Evolutionary conservation across 2,797 vertebrate genomes (phyloP).

Genomic region (Emys orbicularis): DNA sequence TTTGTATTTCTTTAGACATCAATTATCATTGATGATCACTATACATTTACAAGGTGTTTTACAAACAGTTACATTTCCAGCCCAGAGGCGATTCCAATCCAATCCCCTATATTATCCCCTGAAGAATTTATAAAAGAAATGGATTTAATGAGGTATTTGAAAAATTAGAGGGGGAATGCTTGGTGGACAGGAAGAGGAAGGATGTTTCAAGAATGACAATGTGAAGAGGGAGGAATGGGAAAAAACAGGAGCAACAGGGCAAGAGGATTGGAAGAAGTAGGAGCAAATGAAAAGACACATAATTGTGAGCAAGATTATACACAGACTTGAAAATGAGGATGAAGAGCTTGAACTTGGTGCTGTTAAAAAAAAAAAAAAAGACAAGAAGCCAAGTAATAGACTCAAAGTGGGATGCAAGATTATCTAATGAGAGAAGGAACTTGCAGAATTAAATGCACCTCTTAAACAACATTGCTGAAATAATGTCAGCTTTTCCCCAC

Average conservation of each 20-base stretch:
- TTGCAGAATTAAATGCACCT: neutral
- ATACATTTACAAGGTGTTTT: neutral
- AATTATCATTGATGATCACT: neutral
- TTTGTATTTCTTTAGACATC: neutral
- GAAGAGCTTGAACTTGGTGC: neutral
- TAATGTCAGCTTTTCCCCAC: neutral
- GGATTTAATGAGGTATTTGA: neutral
- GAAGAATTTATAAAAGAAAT: neutral
- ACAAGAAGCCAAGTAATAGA: neutral
- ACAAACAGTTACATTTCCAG: neutral
- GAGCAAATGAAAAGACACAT: slow-evolving; percentile 31
- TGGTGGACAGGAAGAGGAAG: neutral
- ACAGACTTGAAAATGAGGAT: slow-evolving; percentile 16
- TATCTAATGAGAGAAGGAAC: accelerated
- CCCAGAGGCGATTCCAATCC: neutral
- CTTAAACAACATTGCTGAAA: neutral
- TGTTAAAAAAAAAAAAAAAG: too few relatives aligned
- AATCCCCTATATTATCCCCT: too few relatives aligned
- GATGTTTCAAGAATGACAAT: neutral
- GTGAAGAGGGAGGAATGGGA: neutral
- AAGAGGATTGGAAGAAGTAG: neutral
- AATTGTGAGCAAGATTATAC: neutral
- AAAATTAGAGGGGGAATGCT: neutral
- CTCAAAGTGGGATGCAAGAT: neutral
- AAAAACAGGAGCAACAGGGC: slow-evolving; percentile 35